A percentile compares a stretch with the other conserved stretches of the same genome.
phyloP scores from a whole-genome alignment of 2,113 vertebrate genomes.

The Chamaetylas fuelleborni region DNA sequence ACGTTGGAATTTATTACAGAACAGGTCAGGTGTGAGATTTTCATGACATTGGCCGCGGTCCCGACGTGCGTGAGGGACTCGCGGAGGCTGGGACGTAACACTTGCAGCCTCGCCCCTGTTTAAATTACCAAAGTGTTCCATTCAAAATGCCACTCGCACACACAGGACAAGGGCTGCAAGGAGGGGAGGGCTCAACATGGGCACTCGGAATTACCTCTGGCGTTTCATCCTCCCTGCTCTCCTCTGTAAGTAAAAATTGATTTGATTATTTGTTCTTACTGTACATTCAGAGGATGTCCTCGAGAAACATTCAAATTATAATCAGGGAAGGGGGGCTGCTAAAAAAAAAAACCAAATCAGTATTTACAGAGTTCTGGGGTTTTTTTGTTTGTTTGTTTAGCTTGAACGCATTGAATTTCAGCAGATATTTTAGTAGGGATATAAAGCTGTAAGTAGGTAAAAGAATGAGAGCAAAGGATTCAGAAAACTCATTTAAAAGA shows the following conservation, averaged over 20 bases:
- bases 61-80: background rate
- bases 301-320: background rate
- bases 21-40: background rate
- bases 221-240: background rate
- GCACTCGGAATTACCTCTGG: background rate
- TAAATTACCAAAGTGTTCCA: background rate
- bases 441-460: background rate
- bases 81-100: background rate
- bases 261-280: background rate
- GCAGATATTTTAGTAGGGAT: background rate
- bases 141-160: conserved; percentile 11
- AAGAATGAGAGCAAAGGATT: background rate
- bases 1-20: background rate
- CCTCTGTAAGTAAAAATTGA: conserved; percentile 39
- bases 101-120: conserved; percentile 36
- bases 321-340: background rate
- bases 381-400: background rate
- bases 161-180: background rate
- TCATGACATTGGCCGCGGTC: background rate
- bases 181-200: background rate
- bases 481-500: background rate
- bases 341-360: background rate
- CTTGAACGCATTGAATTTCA: background rate
- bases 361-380: background rate
- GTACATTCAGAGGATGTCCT: background rate